Evolutionary conservation across 2,888 invertebrate species (phyloP).

Genomic region (Tipula vernalis): DNA sequence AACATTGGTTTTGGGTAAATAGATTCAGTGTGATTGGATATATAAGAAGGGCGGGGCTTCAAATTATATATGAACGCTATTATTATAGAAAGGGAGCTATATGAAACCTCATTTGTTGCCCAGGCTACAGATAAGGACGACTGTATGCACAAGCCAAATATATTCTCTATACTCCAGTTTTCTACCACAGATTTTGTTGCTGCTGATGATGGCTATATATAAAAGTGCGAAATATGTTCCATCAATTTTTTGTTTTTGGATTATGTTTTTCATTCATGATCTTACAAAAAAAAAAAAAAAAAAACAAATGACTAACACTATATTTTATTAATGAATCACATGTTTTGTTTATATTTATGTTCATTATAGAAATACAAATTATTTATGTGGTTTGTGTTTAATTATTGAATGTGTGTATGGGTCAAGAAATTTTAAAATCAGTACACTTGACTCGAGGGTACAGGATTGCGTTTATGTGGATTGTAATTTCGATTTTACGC

Average conservation of each 20-base stretch:
- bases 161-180: background rate
- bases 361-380: background rate
- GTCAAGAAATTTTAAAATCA: background rate
- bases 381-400: background rate
- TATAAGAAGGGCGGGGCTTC: background rate
- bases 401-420: background rate
- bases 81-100: background rate
- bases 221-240: background rate
- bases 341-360: background rate
- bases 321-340: constrained; percentile 9
- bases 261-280: constrained; percentile 7
- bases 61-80: background rate
- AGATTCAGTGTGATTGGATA: background rate
- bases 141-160: background rate
- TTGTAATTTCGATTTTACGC: background rate
- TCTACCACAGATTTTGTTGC: background rate
- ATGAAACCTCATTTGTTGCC: background rate
- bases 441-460: background rate
- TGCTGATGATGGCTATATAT: background rate
- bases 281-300: background rate
- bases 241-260: background rate
- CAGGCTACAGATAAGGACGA: background rate
- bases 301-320: constrained; percentile 6
- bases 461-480: background rate
- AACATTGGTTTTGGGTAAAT: background rate